Percentiles rank a stretch among this genome's conserved stretches.
Evolutionary conservation across 2,113 vertebrate species (phyloP).

Genomic region (Sapayoa aenigma): DNA sequence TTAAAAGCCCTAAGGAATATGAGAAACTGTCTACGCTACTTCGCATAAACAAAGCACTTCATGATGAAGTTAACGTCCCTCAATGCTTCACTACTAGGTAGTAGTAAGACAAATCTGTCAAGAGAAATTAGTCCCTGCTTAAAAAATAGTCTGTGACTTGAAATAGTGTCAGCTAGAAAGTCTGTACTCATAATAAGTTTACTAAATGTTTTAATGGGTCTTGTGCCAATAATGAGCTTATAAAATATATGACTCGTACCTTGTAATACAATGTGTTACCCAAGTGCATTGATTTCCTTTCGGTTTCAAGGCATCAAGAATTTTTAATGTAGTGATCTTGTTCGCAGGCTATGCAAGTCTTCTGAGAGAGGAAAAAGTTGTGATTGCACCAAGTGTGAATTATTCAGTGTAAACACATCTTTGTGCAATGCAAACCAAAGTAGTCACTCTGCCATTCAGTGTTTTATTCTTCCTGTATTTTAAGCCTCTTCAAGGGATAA

Average conservation of each 20-base stretch:
- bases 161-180: neutral
- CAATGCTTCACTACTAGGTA: neutral
- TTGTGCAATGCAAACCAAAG: constrained; percentile 49
- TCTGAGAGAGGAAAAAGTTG: neutral
- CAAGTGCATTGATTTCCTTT: constrained; percentile 25
- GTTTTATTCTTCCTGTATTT: neutral
- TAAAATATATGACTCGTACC: neutral
- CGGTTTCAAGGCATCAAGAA: neutral
- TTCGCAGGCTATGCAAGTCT: constrained; percentile 6
- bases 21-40: neutral
- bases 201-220: neutral
- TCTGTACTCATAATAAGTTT: neutral
- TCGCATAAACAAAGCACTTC: neutral
- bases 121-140: neutral
- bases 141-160: neutral
- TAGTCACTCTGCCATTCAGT: constrained; percentile 15
- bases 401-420: constrained; percentile 28
- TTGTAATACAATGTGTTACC: neutral
- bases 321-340: neutral
- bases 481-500: constrained; percentile 34
- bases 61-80: neutral
- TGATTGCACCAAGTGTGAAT: neutral
- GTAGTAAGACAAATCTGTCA: neutral
- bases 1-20: neutral
- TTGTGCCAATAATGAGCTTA: neutral